These are phyloP conservation scores for Oasisia sp. DNA, from an alignment of 2,888 invertebrate species.

Conservation along the genomic window DNA sequence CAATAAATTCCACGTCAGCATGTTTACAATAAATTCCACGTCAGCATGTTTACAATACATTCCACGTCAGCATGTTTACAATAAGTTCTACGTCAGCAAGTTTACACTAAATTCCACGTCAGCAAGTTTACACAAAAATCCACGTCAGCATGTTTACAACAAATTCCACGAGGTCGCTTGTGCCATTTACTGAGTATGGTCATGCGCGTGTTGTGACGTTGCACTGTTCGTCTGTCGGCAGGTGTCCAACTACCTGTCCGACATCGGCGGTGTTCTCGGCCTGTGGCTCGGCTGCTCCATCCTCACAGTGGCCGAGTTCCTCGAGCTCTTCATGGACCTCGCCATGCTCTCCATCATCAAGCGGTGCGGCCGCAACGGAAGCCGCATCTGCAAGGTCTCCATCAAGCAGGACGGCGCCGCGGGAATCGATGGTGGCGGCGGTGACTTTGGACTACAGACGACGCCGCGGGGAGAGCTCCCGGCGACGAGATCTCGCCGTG, in stretches of 20 bases:
- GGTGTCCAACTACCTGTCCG: slow-evolving; percentile 23
- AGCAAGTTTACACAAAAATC: too few species aligned
- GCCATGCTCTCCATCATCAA: background rate
- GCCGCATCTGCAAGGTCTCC: background rate
- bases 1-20: too few species aligned
- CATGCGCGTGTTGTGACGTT: background rate
- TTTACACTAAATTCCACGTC: too few species aligned
- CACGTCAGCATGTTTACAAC: too few species aligned
- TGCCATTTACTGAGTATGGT: background rate
- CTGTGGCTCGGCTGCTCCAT: slow-evolving; percentile 25
- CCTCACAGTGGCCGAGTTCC: slow-evolving; percentile 23
- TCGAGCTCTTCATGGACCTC: slow-evolving; percentile 23
- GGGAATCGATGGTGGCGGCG: background rate
- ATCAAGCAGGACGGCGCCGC: background rate
- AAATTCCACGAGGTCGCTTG: too few species aligned
- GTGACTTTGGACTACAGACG: background rate
- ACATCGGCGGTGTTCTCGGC: slow-evolving; percentile 23
- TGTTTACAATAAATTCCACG: too few species aligned
- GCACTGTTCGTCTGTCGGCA: background rate
- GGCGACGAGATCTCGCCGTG: background rate
- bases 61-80: too few species aligned
- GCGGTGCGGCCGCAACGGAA: background rate
- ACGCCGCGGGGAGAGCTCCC: background rate
- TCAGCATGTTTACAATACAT: too few species aligned
- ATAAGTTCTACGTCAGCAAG: too few species aligned